Conservation (phyloP, 2,888 invertebrate genomes). For the Andrena marginata region DNA sequence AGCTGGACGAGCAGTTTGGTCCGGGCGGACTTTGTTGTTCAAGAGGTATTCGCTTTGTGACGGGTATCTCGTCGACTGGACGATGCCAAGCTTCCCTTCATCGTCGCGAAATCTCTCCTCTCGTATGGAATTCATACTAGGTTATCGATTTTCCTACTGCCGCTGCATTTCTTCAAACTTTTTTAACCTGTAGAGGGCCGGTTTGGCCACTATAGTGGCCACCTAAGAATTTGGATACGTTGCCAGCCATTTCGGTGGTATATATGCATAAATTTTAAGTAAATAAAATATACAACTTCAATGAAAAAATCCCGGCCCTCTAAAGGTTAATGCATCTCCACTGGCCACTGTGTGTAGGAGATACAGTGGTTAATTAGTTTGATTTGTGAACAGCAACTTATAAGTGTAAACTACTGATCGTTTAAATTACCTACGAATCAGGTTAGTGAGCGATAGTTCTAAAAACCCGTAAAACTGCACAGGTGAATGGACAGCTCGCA, state of each 20-base stretch:
- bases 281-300: too few relatives aligned
- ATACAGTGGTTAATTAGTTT: neutral
- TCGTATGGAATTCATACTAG: neutral
- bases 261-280: too few relatives aligned
- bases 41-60: constrained; percentile 20
- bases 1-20: neutral
- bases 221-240: too few relatives aligned
- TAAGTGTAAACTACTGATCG: too few relatives aligned
- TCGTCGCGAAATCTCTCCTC: neutral
- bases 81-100: neutral
- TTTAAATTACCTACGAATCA: too few relatives aligned
- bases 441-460: too few relatives aligned
- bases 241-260: too few relatives aligned
- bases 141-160: neutral
- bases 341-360: neutral
- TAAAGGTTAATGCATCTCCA: neutral
- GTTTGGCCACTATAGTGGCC: too few relatives aligned
- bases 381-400: too few relatives aligned
- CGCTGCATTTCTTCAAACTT: neutral
- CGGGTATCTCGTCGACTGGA: neutral
- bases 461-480: neutral
- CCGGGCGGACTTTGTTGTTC: constrained; percentile 5
- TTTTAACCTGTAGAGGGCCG: too few relatives aligned
- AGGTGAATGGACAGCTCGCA: neutral
- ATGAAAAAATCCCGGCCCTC: too few relatives aligned